These are phyloP conservation scores for Anagyrus pseudococci DNA, from an alignment of 2,888 invertebrate species.

Conservation along the genomic window DNA sequence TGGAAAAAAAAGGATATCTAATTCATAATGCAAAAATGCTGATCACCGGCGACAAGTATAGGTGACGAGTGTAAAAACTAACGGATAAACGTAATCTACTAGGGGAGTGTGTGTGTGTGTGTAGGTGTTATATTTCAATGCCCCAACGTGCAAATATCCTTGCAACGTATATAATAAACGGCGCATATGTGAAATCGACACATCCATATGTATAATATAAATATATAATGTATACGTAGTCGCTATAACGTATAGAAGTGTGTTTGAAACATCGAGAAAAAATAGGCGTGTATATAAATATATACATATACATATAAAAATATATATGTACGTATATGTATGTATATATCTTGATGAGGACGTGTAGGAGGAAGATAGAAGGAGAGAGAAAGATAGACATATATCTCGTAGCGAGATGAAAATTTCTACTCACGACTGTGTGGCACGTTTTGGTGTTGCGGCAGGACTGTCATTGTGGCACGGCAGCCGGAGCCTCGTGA, in stretches of 20 bases:
- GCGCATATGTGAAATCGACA: too few relatives aligned
- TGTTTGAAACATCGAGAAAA: neutral
- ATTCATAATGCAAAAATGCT: too few relatives aligned
- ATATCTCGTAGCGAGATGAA: conserved; percentile 17
- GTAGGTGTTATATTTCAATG: too few relatives aligned
- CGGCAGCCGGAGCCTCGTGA: conserved; percentile 31
- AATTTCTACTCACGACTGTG: conserved; percentile 59
- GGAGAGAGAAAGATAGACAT: conserved; percentile 18
- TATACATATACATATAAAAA: neutral
- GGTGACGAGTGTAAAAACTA: too few relatives aligned
- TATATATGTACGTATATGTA: neutral
- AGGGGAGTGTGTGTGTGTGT: too few relatives aligned
- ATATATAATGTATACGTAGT: too few relatives aligned
- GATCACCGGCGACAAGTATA: too few relatives aligned
- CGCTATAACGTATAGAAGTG: neutral
- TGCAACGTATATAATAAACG: too few relatives aligned
- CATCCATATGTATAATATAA: too few relatives aligned
- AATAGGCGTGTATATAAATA: neutral
- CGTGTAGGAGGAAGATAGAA: neutral
- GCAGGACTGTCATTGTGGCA: conserved; percentile 56
- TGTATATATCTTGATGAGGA: neutral
- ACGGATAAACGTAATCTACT: too few relatives aligned
- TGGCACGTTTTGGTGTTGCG: conserved; percentile 59
- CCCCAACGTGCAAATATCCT: too few relatives aligned
- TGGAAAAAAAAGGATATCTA: too few relatives aligned